A percentile compares a stretch with the other conserved stretches of the same genome.
Evolutionary conservation across 2,888 invertebrate genomes (phyloP).

Genomic region (Anticlea derivata): DNA sequence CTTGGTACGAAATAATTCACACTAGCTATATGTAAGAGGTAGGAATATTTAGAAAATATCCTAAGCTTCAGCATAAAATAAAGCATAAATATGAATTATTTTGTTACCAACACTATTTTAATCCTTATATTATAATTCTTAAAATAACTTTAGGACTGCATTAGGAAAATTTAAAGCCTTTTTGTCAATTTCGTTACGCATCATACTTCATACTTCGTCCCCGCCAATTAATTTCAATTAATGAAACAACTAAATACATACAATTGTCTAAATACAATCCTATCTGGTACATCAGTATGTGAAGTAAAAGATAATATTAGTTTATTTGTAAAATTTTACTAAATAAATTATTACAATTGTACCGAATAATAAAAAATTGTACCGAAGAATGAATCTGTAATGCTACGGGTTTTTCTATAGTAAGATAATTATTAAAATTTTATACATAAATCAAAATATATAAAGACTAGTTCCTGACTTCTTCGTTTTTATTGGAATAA

Average conservation of each 20-base stretch:
- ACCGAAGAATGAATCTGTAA: constrained; percentile 1
- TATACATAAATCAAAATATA: neutral
- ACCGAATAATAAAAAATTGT: constrained; percentile 6
- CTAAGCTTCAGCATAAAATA: neutral
- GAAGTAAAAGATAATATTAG: constrained; percentile 31
- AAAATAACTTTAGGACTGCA: constrained; percentile 42
- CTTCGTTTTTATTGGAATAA: neutral
- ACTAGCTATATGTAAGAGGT: neutral
- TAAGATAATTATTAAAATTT: constrained; percentile 2
- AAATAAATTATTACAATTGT: constrained; percentile 24
- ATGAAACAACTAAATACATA: constrained; percentile 64
- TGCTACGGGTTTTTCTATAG: neutral
- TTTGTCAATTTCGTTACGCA: constrained; percentile 42
- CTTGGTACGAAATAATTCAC: constrained; percentile 22
- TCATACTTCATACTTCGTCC: constrained; percentile 40
- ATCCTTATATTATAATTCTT: too few species aligned
- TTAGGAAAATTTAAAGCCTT: constrained; percentile 46
- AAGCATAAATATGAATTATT: constrained; percentile 5
- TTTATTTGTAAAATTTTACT: constrained; percentile 14
- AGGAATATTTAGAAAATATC: neutral
- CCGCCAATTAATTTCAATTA: constrained; percentile 47
- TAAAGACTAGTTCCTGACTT: constrained; percentile 10
- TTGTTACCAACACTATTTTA: constrained; percentile 19
- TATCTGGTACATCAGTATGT: constrained; percentile 54
- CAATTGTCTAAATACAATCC: constrained; percentile 63